Base-by-base conservation (phyloP, 2,113 vertebrate species). In the Castor canadensis region DNA sequence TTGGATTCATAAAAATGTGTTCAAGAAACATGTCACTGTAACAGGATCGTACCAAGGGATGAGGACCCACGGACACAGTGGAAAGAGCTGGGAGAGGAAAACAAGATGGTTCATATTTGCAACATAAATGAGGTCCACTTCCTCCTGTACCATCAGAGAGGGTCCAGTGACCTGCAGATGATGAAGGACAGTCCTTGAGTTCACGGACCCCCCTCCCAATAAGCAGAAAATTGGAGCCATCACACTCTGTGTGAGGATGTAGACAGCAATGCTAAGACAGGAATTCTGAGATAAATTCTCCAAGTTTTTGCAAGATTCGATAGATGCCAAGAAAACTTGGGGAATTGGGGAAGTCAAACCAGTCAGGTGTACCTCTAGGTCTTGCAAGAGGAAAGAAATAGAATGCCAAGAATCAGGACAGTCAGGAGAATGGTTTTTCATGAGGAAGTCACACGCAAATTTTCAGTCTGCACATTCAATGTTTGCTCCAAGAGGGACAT, bases 391-490 rank as follows among this genome's bases (percentile, higher is more conserved):
- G 38, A 67, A 84, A 40, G 28, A 86, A 73, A 26, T 0, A 17
- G 73, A 49, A 35, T 4, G 1, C 0, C 16, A 20, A 9, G 0
- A 0, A 6, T 10, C 40, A 35, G 0, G n/a, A 26, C 22, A 16
- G 54, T 52, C 71, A 45, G 28, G 8, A 12, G 30, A 9, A n/a
- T 10, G 69, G 12, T 19, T 92, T 38, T 77, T 9, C n/a, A 49
- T 35, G 9, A 19, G 10, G 52, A 71, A 30, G 58, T 24, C 49
- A 40, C 43, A 10, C 91, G n/a, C 47, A 10, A 2, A 11, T 17
- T 73, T 62, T 45, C 76, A 83, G 38, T 38, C 77, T 49, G 1
- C 12, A 5, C 16, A 11, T 10, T 38, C 6, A 3, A 3, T 0
- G 17, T n/a, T 62, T 26, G 8, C 11, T 30, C 62, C 43, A 3